Evolutionary conservation across 2,113 vertebrate genomes (phyloP).

Genomic region (Corapipo altera): DNA sequence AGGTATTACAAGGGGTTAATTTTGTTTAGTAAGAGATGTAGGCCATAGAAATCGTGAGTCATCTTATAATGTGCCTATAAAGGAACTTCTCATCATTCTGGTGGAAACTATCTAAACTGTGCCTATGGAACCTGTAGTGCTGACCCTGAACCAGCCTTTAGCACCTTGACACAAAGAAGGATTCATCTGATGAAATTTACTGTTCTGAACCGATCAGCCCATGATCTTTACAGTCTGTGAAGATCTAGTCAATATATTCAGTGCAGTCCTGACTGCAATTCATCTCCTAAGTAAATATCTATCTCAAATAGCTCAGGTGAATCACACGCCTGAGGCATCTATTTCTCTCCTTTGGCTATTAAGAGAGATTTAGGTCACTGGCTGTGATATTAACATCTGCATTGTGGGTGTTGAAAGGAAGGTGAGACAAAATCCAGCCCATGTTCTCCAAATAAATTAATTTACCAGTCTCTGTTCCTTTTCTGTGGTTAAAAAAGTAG

Average conservation of each 20-base stretch:
- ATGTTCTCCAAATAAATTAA: conserved; percentile 1
- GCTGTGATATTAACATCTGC: conserved; percentile 2
- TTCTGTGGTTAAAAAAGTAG: background rate
- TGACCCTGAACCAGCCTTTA: background rate
- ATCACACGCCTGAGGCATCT: background rate
- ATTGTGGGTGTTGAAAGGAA: background rate
- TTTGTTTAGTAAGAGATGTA: background rate
- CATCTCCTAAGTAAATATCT: conserved; percentile 33
- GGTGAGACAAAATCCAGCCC: background rate
- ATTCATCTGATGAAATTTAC: background rate
- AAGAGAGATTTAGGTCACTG: conserved; percentile 20
- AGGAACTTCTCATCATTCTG: background rate
- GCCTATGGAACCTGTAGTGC: background rate
- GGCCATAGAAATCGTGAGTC: background rate
- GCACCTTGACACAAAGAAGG: background rate
- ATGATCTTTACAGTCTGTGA: background rate
- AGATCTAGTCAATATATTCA: background rate
- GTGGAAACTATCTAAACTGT: background rate
- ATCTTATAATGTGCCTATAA: background rate
- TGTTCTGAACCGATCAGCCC: background rate
- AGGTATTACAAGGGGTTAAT: background rate
- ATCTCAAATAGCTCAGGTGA: conserved; percentile 25
- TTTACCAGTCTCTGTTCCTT: background rate
- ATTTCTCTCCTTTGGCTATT: conserved; percentile 1
- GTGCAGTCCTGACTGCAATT: background rate